phyloP scores from a whole-genome alignment of 2,888 invertebrate species.

The Melipona bicolor region DNA sequence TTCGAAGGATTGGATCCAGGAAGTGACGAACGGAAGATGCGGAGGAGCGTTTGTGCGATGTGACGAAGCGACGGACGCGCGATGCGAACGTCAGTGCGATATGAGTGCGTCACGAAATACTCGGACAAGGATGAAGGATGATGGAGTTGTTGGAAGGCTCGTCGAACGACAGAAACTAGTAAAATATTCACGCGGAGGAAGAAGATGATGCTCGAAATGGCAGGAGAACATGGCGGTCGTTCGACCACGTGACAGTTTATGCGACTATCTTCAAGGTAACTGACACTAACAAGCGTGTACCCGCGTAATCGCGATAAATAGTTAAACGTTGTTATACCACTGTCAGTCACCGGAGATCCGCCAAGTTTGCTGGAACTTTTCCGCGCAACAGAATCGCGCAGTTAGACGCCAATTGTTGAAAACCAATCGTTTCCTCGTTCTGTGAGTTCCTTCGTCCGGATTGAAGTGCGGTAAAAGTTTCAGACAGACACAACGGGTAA shows the following conservation, averaged over 20 bases:
- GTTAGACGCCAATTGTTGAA: constrained; percentile 59
- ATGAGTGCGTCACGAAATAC: not conserved
- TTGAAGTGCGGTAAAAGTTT: not conserved
- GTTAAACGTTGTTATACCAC: not conserved
- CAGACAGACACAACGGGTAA: constrained; percentile 18
- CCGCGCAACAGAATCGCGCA: constrained; percentile 19
- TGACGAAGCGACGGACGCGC: constrained; percentile 28
- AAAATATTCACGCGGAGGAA: not conserved
- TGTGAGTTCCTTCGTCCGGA: constrained; percentile 24
- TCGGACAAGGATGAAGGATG: not conserved
- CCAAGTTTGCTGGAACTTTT: constrained; percentile 45
- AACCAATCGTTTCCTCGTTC: constrained; percentile 58
- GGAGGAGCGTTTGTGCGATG: not conserved
- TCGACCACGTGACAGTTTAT: constrained; percentile 43
- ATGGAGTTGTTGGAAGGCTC: not conserved
- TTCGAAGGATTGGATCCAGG: not conserved
- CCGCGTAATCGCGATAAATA: not conserved
- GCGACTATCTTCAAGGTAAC: constrained; percentile 27
- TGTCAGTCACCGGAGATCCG: not conserved
- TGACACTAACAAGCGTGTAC: not conserved
- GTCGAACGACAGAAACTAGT: too few relatives aligned
- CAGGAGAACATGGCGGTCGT: constrained; percentile 58
- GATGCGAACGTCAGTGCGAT: not conserved
- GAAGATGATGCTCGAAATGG: constrained; percentile 9
- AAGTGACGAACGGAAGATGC: not conserved